These are phyloP conservation scores for Elaphurus davidianus DNA, from an alignment of 2,113 vertebrate species.

Conservation along the genomic window DNA sequence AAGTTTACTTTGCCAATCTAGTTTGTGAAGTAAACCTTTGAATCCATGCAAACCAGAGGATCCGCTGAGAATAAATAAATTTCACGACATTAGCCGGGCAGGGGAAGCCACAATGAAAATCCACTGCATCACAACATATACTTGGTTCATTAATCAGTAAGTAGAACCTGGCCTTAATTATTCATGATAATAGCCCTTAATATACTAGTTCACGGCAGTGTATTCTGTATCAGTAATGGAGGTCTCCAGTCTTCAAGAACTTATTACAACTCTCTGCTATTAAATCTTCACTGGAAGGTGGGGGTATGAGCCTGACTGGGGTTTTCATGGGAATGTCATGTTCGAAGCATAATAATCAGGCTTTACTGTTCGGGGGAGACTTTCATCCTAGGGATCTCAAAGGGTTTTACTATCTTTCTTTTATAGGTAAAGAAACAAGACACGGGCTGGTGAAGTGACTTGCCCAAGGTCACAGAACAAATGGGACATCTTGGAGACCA, in stretches of 20 bases:
- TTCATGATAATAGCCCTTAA: constrained; percentile 73
- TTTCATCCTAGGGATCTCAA: constrained; percentile 73
- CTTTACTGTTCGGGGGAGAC: constrained; percentile 54
- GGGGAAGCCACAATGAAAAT: constrained; percentile 54
- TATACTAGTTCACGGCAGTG: background rate
- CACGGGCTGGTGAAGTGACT: constrained; percentile 42
- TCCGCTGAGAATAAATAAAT: constrained; percentile 6
- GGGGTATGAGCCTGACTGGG: background rate
- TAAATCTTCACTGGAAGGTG: constrained; percentile 44
- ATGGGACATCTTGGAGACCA: background rate
- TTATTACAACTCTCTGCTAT: constrained; percentile 37
- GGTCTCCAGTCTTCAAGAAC: constrained; percentile 35
- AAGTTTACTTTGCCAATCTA: constrained; percentile 47
- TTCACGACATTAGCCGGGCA: background rate
- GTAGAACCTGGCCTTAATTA: constrained; percentile 65
- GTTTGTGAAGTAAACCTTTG: constrained; percentile 15
- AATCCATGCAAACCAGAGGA: background rate
- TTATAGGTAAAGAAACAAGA: constrained; percentile 61
- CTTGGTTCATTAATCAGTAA: constrained; percentile 52
- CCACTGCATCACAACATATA: background rate
- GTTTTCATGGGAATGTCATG: constrained; percentile 62
- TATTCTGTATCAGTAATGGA: constrained; percentile 63
- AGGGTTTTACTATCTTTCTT: constrained; percentile 61
- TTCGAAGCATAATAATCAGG: constrained; percentile 46
- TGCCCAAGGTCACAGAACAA: constrained; percentile 63